Evolutionary conservation across 2,797 vertebrate genomes (phyloP), one percentile per base, ranked within the genome.

Genomic region (Spinibarbus caldwelli): DNA sequence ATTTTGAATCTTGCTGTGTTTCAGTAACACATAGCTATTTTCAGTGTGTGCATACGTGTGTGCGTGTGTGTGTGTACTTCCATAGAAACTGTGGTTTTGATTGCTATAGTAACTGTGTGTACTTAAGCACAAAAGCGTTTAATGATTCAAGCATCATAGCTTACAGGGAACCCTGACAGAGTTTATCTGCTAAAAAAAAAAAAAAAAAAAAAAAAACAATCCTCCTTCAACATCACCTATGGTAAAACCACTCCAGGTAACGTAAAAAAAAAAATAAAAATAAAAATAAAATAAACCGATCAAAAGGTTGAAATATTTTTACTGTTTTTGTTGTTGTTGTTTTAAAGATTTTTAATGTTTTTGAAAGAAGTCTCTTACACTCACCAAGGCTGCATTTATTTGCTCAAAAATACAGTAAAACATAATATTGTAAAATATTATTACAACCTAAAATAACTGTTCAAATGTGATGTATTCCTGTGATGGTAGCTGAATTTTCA

Each of bases 61-160:
- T 62, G 57, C 15, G 6, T 59, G n/a, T 5, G 0, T 76, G 34
- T 21, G 38, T 49, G 26, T 5, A 4, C 43, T 29, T 54, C 73
- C 73, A 84, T 84, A 43, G 73, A 68, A 29, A 68, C 62, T 2
- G 10, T 15, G 59, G 6, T 54, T 82, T 62, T 8, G 26, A 34
- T 31, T 77, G 26, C 70, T 64, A 54, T 70, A 62, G 38, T 45
- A 45, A 45, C n/a, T 31, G 29, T n/a, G 68, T 34, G 17, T 34
- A 10, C 14, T 57, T n/a, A 14, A 29, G 36, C 26, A 75, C 26
- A 49, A 36, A 31, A 45, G 26, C 6, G 21, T 64, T 36, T 31
- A 23, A 72, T 82, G 19, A 43, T 4, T 31, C 26, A 31, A 45
- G 17, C 64, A 47, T 31, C 26, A 52, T 68, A 68, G 64, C 41